These are phyloP conservation scores for Gymnocheta viridis DNA, from an alignment of 2,888 invertebrate genomes.

Conservation along the genomic window DNA sequence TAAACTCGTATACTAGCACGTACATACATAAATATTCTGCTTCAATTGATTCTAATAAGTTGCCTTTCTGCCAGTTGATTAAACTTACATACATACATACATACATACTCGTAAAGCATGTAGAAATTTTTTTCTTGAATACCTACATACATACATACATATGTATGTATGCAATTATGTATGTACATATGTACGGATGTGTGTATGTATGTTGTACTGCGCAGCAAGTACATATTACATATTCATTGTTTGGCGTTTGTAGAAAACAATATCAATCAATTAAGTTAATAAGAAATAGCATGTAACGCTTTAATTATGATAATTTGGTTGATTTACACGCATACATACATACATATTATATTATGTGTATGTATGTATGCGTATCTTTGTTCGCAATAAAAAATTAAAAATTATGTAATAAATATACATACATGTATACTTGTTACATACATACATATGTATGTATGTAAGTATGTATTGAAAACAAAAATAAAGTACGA, in stretches of 20 bases:
- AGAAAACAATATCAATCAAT: too few relatives aligned
- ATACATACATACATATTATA: too few relatives aligned
- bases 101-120: not conserved
- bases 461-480: not conserved
- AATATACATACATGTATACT: not conserved
- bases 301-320: not conserved
- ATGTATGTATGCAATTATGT: not conserved
- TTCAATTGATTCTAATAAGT: conserved; percentile 15
- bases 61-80: not conserved
- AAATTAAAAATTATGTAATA: not conserved
- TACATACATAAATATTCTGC: not conserved
- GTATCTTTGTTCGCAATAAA: not conserved
- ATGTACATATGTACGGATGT: not conserved
- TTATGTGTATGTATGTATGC: not conserved
- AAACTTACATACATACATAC: not conserved
- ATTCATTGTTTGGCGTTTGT: too few relatives aligned
- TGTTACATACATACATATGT: not conserved
- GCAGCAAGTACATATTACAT: too few relatives aligned
- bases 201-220: too few relatives aligned
- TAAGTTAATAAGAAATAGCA: too few relatives aligned
- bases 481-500: too few relatives aligned
- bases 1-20: not conserved
- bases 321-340: not conserved
- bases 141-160: not conserved
- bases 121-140: too few relatives aligned